Evolutionary conservation across 1,140 invertebrate species (phyloP), one percentile per base, ranked within the genome.

Genomic region (Frieseomelitta varia): DNA sequence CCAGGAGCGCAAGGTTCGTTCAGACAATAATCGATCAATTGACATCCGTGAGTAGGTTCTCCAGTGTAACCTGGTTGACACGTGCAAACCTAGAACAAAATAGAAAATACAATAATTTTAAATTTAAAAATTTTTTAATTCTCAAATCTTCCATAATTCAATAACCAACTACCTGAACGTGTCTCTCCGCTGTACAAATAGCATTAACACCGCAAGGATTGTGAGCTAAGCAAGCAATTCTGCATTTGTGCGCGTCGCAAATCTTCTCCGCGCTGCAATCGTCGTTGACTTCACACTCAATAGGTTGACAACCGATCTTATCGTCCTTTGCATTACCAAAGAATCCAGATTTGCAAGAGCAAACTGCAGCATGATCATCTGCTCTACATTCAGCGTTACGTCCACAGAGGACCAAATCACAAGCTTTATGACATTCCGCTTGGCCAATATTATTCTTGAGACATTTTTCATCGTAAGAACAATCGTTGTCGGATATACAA

Each of bases 61-160:
- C 98, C 98, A 17, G 97, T 98, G 90, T 97, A 98, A 1, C 98
- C 98, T 24, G 98, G 97, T 92, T 98, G 97, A 93, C 98, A 98
- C 88, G 97, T 96, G 90, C 98, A 98, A 1, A 96, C 92, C 91
- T 95, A 90, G 0, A 11, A 79, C 77, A 6, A 19, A 34, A 27
- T 34, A 51, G 17, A 68, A 11, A 27, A n/a, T 47, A 47, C 39
- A 8, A 47, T 47, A 47, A 47, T 47, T 8, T 47, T 8, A 47
- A 47, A 47, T 47, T 47, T 47, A 10, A 47, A 47, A 47, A 47
- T 47, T 47, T n/a, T n/a, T n/a, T n/a, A 47, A 47, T 47, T 47
- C 39, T 47, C 39, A 47, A 8, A 47, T 58, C 19, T 58, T 58
- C 21, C 68, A 34, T 1, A 1, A 78, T 12, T 10, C 67, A 34